Base-by-base conservation (phyloP, 2,797 vertebrate species). In the Tachyglossus aculeatus region DNA sequence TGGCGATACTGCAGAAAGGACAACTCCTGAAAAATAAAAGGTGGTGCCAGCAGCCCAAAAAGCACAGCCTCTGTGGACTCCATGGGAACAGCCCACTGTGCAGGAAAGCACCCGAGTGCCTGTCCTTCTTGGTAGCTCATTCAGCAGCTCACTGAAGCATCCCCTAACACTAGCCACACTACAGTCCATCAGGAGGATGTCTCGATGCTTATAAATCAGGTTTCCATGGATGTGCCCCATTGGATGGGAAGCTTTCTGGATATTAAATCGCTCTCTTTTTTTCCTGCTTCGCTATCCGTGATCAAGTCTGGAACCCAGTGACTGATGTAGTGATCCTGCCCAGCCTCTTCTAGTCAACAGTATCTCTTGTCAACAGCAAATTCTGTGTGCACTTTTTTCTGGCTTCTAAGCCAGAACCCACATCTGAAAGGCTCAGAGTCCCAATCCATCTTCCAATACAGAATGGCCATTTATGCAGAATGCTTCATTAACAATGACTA, bases 401-500 rank as follows among this genome's bases (percentile, higher is more conserved):
- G 69, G 41, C 65, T 64, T 31, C 43, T 25, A 12, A 85, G 48
- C 36, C 71, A 51, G 63, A 65, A 71, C 43, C 29, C 54, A 24
- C 43, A 38, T 43, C 39, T 4, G 27, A 56, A 72, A 21, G 27
- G 39, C 67, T 76, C 73, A 57, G 61, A 63, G 71, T 65, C 83
- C 7, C 0, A 43, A 86, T 69, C 27, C 50, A 53, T 74, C 78
- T 56, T 77, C 76, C 40, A 48, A 67, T 53, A 83, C 43, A 61
- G 82, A 81, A 82, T 59, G 80, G 84, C 89, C 75, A 90, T 57
- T 90, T 90, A 87, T 74, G 29, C 67, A 73, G 63, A 67, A 87
- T 34, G 58, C 73, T 88, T 89, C 67, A 75, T 80, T 87, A 87
- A 77, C 61, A 60, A 37, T 53, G 43, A 87, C 88, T 80, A 88